Base-by-base conservation (phyloP, 2,113 vertebrate genomes). In the Maccullochella peelii region DNA sequence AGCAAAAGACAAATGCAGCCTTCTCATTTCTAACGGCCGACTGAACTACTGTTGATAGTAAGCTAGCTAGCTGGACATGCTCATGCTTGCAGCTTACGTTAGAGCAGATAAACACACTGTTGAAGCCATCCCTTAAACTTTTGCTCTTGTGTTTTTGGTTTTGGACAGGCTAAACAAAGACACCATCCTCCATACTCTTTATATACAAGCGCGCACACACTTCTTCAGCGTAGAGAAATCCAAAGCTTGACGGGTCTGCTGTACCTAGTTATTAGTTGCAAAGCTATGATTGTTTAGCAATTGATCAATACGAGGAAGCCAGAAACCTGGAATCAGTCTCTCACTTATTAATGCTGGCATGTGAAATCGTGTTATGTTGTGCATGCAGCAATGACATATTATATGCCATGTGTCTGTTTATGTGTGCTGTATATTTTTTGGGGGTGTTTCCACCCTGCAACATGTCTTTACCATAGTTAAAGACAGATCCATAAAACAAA, bases 401-500 rank as follows among this genome's bases (percentile, higher is more conserved):
- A 55, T 27, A 33, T 25, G 18, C 30, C 30, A 63, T 40, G 23
- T 44, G 27, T 40, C 27, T 70, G 47, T 49, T 54, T 18, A 70
- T 58, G 9, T 75, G 40, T 70, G 2, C 21, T 25, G 8, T 49
- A 15, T 55, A 18, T 23, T 59, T 57, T 8, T 79, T 36, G 16
- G 14, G 7, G 10, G 1, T 49, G 20, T 79, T 36, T 54, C 18
- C 30, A 72, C 4, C 5, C 16, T 65, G 62, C 36, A 50, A 33
- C 44, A 55, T 69, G 23, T 54, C 15, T n/a, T 68, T 20, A 21
- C 12, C 49, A 50, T 14, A 3, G 27, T 58, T 52, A 5, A 55
- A 68, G 61, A 40, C 27, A 49, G 49, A 57, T 25, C 16, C n/a
- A 73, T 42, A 30, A 80, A 49, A 20, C 27, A 58, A 40, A 65